These are phyloP conservation scores for Chlamydotis undulata DNA, from an alignment of 2,113 vertebrate genomes.

Conservation along the genomic window DNA sequence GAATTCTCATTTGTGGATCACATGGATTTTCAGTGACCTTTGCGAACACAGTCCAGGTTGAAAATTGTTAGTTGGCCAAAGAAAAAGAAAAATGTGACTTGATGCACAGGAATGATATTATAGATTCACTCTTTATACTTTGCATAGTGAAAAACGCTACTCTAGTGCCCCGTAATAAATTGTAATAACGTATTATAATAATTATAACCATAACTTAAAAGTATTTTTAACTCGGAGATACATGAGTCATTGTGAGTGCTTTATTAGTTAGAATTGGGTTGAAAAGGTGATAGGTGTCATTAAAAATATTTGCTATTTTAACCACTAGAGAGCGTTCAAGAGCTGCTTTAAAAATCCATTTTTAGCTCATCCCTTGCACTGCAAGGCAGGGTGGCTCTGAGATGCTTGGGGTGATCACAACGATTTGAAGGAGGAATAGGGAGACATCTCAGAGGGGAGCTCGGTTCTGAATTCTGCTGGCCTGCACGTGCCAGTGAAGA, in stretches of 20 bases:
- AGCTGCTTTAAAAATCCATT: not conserved
- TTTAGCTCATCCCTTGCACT: not conserved
- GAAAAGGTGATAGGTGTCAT: not conserved
- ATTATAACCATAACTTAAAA: not conserved
- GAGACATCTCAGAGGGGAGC: not conserved
- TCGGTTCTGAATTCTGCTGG: not conserved
- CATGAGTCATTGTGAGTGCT: not conserved
- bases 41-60: not conserved
- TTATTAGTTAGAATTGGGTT: not conserved
- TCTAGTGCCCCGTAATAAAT: not conserved
- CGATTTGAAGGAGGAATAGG: accelerated
- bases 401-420: accelerated
- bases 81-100: not conserved
- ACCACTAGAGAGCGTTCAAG: conserved; percentile 69
- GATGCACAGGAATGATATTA: not conserved
- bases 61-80: not conserved
- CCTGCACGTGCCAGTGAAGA: not conserved
- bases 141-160: not conserved
- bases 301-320: not conserved
- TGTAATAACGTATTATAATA: not conserved
- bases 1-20: not conserved
- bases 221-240: not conserved
- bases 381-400: not conserved
- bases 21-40: not conserved
- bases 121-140: not conserved